Evolutionary conservation across 2,113 vertebrate genomes (phyloP).

Genomic region (Phalacrocorax pelagicus): DNA sequence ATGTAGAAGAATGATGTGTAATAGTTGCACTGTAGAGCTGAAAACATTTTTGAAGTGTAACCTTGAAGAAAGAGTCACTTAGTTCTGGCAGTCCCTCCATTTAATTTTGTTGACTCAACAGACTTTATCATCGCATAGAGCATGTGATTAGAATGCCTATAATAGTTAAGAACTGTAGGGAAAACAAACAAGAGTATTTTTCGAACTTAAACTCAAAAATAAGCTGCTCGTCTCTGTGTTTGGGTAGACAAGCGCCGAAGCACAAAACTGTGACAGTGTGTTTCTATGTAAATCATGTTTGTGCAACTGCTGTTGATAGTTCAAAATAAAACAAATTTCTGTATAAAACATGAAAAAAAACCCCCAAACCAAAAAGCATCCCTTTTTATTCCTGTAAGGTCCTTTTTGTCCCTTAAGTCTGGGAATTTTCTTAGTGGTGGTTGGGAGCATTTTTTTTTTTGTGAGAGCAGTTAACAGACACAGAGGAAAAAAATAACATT

Average conservation of each 20-base stretch:
- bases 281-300: not conserved
- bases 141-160: not conserved
- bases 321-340: not conserved
- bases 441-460: not conserved
- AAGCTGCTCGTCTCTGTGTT: not conserved
- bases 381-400: not conserved
- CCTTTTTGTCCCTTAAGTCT: not conserved
- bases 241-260: not conserved
- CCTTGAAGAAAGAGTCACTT: not conserved
- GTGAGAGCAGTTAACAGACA: not conserved
- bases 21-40: not conserved
- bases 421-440: not conserved
- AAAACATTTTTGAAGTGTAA: not conserved
- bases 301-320: not conserved
- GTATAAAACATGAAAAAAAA: not conserved
- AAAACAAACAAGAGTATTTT: not conserved
- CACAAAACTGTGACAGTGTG: not conserved
- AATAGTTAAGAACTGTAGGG: not conserved
- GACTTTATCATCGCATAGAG: not conserved
- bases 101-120: not conserved
- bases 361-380: accelerated
- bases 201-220: not conserved
- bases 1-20: not conserved
- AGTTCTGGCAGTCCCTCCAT: not conserved
- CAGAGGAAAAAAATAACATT: not conserved